These are phyloP conservation scores for Nettapus auritus DNA, from an alignment of 2,113 vertebrate genomes.

Conservation along the genomic window DNA sequence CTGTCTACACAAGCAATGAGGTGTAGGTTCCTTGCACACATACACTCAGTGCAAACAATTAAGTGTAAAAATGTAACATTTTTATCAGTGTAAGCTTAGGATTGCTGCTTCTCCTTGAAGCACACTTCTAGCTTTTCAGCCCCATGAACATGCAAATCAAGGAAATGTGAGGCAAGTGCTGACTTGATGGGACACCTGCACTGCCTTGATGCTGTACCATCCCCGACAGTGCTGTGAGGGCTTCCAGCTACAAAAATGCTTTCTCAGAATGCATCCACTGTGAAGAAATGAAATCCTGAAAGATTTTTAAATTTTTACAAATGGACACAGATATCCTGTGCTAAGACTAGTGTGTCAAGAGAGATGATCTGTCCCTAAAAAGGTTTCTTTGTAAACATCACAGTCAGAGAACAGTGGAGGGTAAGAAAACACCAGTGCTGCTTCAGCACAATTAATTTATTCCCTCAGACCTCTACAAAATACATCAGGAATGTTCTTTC, in stretches of 20 bases:
- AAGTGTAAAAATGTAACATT: background rate
- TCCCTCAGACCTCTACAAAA: background rate
- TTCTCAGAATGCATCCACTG: background rate
- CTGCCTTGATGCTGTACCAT: background rate
- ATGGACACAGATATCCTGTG: background rate
- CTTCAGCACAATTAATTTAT: background rate
- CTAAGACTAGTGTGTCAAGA: background rate
- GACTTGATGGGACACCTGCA: conserved; percentile 49
- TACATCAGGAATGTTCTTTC: background rate
- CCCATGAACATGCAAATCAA: background rate
- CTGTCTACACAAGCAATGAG: background rate
- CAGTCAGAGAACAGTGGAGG: background rate
- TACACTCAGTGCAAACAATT: background rate
- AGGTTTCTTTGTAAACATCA: background rate
- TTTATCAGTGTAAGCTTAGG: background rate
- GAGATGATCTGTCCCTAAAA: background rate
- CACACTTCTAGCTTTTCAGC: background rate
- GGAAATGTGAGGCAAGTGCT: background rate
- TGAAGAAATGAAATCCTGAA: background rate
- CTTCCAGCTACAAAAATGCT: conserved; percentile 35
- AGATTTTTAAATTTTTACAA: background rate
- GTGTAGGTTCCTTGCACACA: background rate
- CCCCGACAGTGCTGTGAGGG: background rate
- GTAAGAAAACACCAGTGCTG: background rate
- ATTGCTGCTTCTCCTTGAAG: background rate